Conservation (phyloP, 2,888 invertebrate genomes). For the Oscheius sp. region DNA sequence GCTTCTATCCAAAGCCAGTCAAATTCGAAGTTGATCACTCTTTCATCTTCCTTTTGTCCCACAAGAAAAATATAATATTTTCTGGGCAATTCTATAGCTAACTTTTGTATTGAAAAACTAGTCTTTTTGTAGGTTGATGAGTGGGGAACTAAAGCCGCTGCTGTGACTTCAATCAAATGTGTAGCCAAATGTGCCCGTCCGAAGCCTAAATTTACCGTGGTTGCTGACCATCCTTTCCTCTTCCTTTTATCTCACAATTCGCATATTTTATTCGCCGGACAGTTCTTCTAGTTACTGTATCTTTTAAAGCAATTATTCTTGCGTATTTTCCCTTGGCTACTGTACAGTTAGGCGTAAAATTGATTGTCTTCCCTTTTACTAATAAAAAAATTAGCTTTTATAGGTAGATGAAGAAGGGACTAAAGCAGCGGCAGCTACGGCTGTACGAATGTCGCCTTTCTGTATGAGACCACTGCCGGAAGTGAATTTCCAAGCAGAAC, state of each 20-base stretch:
- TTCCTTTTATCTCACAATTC: not conserved
- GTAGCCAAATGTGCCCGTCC: not conserved
- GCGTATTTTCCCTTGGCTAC: not conserved
- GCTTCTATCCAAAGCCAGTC: slow-evolving; percentile 15
- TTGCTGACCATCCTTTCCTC: not conserved
- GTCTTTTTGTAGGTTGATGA: slow-evolving; percentile 52
- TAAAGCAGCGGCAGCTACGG: slow-evolving; percentile 59
- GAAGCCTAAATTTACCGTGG: not conserved
- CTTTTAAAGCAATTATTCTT: not conserved
- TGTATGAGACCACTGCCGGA: not conserved
- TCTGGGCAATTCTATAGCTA: slow-evolving; percentile 28
- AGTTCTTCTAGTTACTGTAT: not conserved
- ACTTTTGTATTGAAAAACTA: not conserved
- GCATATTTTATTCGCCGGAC: not conserved
- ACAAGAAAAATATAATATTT: slow-evolving; percentile 42
- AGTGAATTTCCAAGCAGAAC: slow-evolving; percentile 47
- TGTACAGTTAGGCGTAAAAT: too few species aligned
- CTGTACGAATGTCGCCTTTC: slow-evolving; percentile 34
- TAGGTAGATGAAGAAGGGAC: slow-evolving; percentile 62
- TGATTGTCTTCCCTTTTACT: not conserved
- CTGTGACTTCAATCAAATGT: slow-evolving; percentile 51
- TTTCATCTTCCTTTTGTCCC: slow-evolving; percentile 50
- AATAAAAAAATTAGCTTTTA: not conserved
- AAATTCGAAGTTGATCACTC: slow-evolving; percentile 60
- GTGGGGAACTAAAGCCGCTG: slow-evolving; percentile 59